Base-by-base conservation (phyloP, 37 sponge, comb jelly and placozoan species). In the Cladorhizidae sp. region DNA sequence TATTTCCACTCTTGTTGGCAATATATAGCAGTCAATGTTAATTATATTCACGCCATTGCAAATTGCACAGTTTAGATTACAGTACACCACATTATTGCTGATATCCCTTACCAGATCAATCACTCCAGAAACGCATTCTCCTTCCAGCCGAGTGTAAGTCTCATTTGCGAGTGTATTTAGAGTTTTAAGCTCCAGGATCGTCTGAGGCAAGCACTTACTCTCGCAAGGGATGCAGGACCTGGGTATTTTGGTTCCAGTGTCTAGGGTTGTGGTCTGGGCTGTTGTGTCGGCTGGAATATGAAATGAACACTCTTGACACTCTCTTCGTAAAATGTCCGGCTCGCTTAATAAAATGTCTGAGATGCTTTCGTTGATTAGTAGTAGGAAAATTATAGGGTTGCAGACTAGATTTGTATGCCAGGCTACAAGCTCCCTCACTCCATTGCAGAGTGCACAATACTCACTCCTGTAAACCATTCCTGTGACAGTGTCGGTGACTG, bases 381-480 rank as follows among this genome's bases (percentile, higher is more conserved):
- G 72, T 2, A 42, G 25, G 22, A 42, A 72, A 43, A 72, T 50
- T 25, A 18, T 31, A 36, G 15, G 26, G 21, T 50, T 68, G 56
- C 80, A 79, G 12, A 22, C 69, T 28, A 79, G 70, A 22, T 68
- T 51, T 39, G 50, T 31, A 39, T 51, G 49, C 80, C 80, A 79
- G 23, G 55, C 51, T 33, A 55, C 26, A 14, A 55, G 41, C 39
- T 49, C 41, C 3, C 39, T 62, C 11, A 85, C 63, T 23, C 70
- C 45, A 49, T 45, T 45, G 49, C 49, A 45, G 9, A 45, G 9
- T 45, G 49, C 49, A 45, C 49, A 45, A 9, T 12, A 72, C 72
- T 74, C 51, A 64, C 81, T 87, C 21, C 23, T 59, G 77, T 87
- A 87, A 26, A 82, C 83, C 18, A 70, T 32, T n/a, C 88, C 88